phyloP scores from a whole-genome alignment of 2,113 vertebrate genomes.

The Actenoides lindsayi region DNA sequence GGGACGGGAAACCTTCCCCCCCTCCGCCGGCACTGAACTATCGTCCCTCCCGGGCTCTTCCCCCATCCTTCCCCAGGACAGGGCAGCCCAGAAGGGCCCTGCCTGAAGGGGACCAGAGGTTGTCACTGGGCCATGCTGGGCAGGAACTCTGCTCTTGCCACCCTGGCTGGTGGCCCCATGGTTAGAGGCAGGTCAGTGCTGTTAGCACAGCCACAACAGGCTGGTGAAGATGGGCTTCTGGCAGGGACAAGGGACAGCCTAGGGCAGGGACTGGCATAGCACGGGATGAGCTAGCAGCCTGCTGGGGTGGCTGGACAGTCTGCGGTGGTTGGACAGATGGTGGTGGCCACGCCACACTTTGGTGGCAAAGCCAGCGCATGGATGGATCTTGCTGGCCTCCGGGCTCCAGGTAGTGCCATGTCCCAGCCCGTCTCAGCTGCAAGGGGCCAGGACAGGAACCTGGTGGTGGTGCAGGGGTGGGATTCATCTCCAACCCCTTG shows the following conservation, averaged over 20 bases:
- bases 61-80: rapidly evolving
- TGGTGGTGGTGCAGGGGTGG: neutral
- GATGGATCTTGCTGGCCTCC: neutral
- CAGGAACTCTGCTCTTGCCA: neutral
- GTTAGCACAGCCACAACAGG: rapidly evolving
- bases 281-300: neutral
- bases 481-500: neutral
- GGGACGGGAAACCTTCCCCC: neutral
- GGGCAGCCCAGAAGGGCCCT: neutral
- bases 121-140: neutral
- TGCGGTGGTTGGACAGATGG: neutral
- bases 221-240: constrained; percentile 36
- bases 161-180: rapidly evolving
- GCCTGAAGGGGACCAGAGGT: neutral
- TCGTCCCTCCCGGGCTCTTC: neutral
- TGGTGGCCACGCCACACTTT: rapidly evolving
- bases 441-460: neutral
- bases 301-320: neutral
- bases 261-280: neutral
- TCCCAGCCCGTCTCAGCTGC: neutral
- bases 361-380: neutral
- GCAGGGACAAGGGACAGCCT: neutral
- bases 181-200: neutral
- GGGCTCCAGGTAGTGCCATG: neutral
- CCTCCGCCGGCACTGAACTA: neutral